A percentile compares a stretch with the other conserved stretches of the same genome.
phyloP scores from a whole-genome alignment of 2,888 invertebrate genomes.

The Philopedon plagiatum region DNA sequence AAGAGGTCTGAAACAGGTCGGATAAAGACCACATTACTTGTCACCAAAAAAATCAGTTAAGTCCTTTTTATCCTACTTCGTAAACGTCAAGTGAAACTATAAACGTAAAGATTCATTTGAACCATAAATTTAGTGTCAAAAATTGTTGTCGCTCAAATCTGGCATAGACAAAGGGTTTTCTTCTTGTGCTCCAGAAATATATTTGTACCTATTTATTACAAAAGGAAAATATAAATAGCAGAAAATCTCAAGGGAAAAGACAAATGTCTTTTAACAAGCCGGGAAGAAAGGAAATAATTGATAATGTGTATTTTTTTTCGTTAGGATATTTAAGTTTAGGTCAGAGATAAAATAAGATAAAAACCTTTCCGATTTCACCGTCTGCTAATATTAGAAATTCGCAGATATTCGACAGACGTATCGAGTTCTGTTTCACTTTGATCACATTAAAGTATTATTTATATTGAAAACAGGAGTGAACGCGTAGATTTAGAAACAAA shows the following conservation, averaged over 20 bases:
- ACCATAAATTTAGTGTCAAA: conserved; percentile 39
- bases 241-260: conserved; percentile 34
- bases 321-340: no score
- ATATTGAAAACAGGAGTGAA: no score
- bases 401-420: no score
- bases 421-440: no score
- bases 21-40: conserved; percentile 41
- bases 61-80: conserved; percentile 37
- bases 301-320: no score
- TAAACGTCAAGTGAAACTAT: conserved; percentile 38
- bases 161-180: conserved; percentile 42
- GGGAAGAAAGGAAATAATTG: not conserved
- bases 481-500: no score
- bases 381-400: no score
- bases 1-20: conserved; percentile 19
- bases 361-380: no score
- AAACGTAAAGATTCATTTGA: conserved; percentile 42
- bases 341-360: no score
- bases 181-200: conserved; percentile 31
- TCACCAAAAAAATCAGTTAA: conserved; percentile 38
- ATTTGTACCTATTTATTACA: conserved; percentile 42
- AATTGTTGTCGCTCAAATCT: conserved; percentile 45
- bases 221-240: conserved; percentile 42
- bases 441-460: no score
- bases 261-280: conserved; percentile 36